Percentiles rank a stretch among this genome's conserved stretches.
These are phyloP conservation scores for Clarias gariepinus DNA, from an alignment of 2,113 vertebrate genomes.

Conservation along the genomic window DNA sequence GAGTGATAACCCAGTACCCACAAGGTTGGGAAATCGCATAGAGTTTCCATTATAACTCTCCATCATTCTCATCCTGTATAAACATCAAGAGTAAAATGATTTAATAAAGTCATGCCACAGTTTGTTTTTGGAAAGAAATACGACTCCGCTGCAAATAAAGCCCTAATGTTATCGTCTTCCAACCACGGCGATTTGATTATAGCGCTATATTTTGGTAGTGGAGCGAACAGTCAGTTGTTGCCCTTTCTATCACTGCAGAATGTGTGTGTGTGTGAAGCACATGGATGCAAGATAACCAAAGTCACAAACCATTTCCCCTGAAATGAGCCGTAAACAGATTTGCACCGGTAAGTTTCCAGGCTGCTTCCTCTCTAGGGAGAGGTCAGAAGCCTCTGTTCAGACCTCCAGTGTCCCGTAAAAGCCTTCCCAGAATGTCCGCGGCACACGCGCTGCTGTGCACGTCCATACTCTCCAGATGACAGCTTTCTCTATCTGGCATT, in stretches of 20 bases:
- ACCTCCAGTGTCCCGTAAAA: conserved; percentile 41
- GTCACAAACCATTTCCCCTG: conserved; percentile 27
- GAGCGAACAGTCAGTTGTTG: neutral
- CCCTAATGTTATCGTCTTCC: neutral
- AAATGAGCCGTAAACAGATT: conserved; percentile 46
- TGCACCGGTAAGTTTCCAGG: conserved; percentile 46
- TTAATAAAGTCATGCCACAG: neutral
- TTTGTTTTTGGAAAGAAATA: neutral
- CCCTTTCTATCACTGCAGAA: neutral
- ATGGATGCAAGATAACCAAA: conserved; percentile 12
- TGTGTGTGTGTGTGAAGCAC: neutral
- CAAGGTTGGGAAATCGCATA: neutral
- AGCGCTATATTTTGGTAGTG: neutral
- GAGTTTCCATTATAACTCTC: neutral
- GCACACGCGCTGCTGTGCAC: conserved; percentile 52
- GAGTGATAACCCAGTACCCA: neutral
- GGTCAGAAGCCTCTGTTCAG: conserved; percentile 59
- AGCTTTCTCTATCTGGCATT: conserved; percentile 21
- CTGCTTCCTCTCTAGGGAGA: conserved; percentile 62
- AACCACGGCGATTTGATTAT: neutral
- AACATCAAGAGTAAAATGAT: neutral
- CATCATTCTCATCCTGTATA: neutral
- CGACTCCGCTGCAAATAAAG: neutral
- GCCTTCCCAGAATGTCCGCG: conserved; percentile 65
- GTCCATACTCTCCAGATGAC: conserved; percentile 52